Evolutionary conservation across 2,797 vertebrate genomes (phyloP).

Genomic region (Eulemur coronatus): DNA sequence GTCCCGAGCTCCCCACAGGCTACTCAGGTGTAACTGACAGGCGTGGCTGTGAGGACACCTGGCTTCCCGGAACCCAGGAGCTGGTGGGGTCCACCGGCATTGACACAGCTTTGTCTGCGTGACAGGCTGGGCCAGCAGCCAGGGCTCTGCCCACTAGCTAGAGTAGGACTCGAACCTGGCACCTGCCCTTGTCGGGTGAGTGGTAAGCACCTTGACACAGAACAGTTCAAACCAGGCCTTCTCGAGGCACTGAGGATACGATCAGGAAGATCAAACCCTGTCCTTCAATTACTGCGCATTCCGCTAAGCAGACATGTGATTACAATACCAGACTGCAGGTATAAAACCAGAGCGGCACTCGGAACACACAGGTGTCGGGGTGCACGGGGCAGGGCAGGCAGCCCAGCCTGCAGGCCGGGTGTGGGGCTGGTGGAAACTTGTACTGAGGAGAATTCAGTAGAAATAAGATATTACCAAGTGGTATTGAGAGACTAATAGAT

Average conservation of each 20-base stretch:
- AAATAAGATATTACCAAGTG: background rate
- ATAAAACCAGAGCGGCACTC: background rate
- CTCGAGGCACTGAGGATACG: background rate
- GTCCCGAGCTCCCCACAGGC: background rate
- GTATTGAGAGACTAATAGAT: background rate
- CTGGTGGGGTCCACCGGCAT: background rate
- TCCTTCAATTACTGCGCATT: background rate
- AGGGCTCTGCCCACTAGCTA: background rate
- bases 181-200: background rate
- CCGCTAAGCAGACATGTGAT: background rate
- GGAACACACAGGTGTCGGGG: background rate
- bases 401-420: background rate
- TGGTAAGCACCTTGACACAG: background rate
- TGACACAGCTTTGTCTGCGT: background rate
- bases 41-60: background rate
- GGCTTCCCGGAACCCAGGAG: background rate
- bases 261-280: background rate
- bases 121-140: background rate
- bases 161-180: too few relatives aligned
- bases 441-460: background rate
- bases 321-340: background rate
- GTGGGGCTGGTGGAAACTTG: background rate
- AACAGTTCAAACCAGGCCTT: background rate
- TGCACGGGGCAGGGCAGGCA: background rate
- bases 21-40: background rate